phyloP scores from a whole-genome alignment of 2,797 vertebrate species.

The Cryptoblepharus egeriae region DNA sequence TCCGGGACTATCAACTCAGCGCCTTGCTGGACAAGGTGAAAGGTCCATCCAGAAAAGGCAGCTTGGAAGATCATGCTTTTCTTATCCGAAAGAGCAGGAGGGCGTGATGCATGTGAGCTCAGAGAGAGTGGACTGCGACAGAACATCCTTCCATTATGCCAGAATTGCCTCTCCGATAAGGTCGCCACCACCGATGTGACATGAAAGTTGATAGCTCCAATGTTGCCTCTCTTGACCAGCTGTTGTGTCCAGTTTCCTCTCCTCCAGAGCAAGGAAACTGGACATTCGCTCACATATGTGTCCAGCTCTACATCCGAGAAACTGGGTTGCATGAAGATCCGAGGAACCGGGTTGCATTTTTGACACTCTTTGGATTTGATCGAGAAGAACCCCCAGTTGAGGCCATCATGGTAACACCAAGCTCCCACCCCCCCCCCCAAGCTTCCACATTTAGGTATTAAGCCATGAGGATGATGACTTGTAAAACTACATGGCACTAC shows the following conservation, averaged over 20 bases:
- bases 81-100: not conserved
- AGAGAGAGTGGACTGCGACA: rapidly evolving
- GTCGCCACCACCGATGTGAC: no score
- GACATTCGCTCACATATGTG: no score
- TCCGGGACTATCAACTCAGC: no score
- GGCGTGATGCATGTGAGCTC: not conserved
- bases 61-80: not conserved
- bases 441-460: not conserved
- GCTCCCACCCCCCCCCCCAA: not conserved
- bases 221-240: not conserved
- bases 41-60: not conserved
- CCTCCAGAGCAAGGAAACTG: no score
- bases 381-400: rapidly evolving
- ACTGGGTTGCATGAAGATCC: not conserved
- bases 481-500: no score
- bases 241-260: no score
- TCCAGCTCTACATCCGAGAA: not conserved
- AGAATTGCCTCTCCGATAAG: not conserved
- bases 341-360: not conserved
- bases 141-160: not conserved
- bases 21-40: not conserved
- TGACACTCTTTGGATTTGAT: not conserved
- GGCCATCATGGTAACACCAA: rapidly evolving
- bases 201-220: no score
- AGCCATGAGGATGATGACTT: no score